Evolutionary conservation across 2,888 invertebrate species (phyloP).

Genomic region (Tetranychus truncatus): DNA sequence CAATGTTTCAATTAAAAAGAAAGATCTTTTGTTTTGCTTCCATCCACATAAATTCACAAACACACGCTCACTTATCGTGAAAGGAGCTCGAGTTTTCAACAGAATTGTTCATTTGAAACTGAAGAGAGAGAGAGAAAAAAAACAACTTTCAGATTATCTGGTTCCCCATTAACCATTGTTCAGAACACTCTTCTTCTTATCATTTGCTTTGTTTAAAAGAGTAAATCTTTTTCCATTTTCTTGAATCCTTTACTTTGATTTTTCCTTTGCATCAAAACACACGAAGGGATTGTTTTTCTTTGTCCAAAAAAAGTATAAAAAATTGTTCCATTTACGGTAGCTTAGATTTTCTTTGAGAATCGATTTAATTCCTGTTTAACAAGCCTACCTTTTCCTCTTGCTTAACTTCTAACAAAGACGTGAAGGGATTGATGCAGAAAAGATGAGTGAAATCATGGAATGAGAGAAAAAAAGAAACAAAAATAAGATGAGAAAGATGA

Average conservation of each 20-base stretch:
- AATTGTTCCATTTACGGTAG: background rate
- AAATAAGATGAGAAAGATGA: conserved; percentile 3
- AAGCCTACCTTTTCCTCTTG: background rate
- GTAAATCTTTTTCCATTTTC: background rate
- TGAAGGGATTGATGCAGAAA: background rate
- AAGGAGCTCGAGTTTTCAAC: background rate
- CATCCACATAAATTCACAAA: background rate
- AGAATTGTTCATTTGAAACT: background rate
- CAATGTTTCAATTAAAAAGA: background rate
- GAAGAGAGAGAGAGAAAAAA: background rate
- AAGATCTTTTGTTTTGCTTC: too few relatives aligned
- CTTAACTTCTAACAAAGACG: background rate
- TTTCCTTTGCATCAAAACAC: background rate
- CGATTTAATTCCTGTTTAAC: background rate
- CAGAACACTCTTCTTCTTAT: background rate
- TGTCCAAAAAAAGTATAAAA: background rate
- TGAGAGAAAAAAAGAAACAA: background rate
- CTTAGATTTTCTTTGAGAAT: background rate
- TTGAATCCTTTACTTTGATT: background rate
- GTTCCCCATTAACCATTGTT: background rate
- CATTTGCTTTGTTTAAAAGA: background rate
- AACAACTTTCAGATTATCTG: background rate
- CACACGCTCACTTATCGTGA: background rate
- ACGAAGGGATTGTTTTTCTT: background rate
- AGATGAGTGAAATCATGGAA: background rate